phyloP scores from a whole-genome alignment of 2,113 vertebrate species.

The Diadophis punctatus region DNA sequence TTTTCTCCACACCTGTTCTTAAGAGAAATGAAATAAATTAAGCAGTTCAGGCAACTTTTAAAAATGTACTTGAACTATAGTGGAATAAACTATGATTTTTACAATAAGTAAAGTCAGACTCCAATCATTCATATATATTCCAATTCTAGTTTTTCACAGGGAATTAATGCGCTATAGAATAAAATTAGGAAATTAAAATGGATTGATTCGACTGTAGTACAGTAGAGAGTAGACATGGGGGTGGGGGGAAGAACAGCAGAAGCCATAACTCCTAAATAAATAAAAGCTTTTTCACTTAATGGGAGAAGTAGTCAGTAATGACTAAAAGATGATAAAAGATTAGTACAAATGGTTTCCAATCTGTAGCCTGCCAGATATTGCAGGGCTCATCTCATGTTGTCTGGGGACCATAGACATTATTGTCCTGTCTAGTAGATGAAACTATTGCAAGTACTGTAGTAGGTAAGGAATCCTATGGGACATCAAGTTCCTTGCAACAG shows the following conservation, averaged over 20 bases:
- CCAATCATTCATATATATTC: not conserved
- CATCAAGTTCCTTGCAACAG: not conserved
- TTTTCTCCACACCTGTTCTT: slow-evolving; percentile 37
- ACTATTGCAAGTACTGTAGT: not conserved
- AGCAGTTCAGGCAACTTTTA: slow-evolving; percentile 13
- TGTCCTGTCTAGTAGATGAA: not conserved
- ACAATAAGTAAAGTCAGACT: slow-evolving; percentile 48
- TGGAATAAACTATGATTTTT: slow-evolving; percentile 67
- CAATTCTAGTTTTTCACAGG: not conserved
- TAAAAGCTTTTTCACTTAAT: not conserved
- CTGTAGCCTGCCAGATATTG: not conserved
- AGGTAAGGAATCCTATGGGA: not conserved
- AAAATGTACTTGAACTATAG: slow-evolving; percentile 68
- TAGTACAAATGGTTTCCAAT: not conserved
- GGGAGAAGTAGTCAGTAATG: not conserved
- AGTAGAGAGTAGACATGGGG: not conserved
- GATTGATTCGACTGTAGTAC: not conserved
- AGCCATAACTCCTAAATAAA: not conserved
- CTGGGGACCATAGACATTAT: not conserved
- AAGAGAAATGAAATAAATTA: slow-evolving; percentile 55
- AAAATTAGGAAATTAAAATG: not conserved
- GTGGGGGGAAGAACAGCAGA: too few relatives aligned
- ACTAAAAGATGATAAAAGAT: not conserved
- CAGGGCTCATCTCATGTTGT: not conserved
- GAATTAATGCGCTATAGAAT: not conserved